Conservation (phyloP, 2,113 vertebrate species). For the Chunga burmeisteri region DNA sequence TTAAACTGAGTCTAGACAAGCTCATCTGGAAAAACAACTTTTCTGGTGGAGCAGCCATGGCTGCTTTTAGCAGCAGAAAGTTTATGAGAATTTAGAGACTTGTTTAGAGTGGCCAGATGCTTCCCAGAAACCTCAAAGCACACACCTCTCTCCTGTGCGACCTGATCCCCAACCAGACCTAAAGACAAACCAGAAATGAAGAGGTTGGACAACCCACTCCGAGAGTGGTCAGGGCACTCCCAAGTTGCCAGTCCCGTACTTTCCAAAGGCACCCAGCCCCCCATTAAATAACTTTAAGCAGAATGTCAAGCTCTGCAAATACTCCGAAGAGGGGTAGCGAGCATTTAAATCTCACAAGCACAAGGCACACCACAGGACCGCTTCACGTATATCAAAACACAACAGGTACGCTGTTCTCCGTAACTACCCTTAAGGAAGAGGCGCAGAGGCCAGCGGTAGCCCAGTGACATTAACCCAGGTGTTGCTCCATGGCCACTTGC, state of each 20-base stretch:
- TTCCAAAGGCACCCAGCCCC: neutral
- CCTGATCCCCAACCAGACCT: too few species aligned
- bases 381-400: fast-evolving
- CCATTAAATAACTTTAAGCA: neutral
- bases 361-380: neutral
- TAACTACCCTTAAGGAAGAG: neutral
- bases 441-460: neutral
- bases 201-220: neutral
- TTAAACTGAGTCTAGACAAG: neutral
- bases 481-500: fast-evolving
- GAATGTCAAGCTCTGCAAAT: neutral
- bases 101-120: neutral
- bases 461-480: neutral
- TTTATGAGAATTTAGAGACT: neutral
- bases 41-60: neutral
- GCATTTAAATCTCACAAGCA: neutral
- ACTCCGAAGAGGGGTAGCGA: fast-evolving
- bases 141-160: neutral
- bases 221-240: too few species aligned
- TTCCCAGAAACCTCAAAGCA: neutral
- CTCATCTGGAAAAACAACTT: neutral
- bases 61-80: neutral
- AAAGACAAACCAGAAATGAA: neutral
- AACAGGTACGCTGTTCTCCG: fast-evolving
- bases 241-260: too few species aligned